These are phyloP conservation scores for Haemorhous mexicanus DNA, from an alignment of 2,113 vertebrate genomes.

Conservation along the genomic window DNA sequence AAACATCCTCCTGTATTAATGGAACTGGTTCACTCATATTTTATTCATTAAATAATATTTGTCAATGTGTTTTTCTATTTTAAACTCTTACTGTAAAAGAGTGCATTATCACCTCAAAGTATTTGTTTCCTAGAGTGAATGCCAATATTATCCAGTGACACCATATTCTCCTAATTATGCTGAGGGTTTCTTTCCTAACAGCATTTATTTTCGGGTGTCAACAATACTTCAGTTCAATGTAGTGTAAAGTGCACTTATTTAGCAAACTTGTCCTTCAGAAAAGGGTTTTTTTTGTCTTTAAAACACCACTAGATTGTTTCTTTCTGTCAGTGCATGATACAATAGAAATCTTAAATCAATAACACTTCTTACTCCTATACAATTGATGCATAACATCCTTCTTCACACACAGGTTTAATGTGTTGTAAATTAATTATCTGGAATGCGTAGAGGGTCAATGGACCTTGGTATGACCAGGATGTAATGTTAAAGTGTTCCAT, in stretches of 20 bases:
- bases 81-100: conserved; percentile 74
- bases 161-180: conserved; percentile 49
- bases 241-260: conserved; percentile 40
- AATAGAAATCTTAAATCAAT: conserved; percentile 72
- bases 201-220: conserved; percentile 4
- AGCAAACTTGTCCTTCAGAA: conserved; percentile 63
- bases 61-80: conserved; percentile 66
- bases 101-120: conserved; percentile 67
- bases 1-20: conserved; percentile 30
- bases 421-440: conserved; percentile 86
- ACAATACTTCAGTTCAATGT: conserved; percentile 36
- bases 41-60: conserved; percentile 76
- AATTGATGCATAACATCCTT: conserved; percentile 73
- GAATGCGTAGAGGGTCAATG: conserved; percentile 81
- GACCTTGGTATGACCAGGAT: conserved; percentile 78
- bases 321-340: conserved; percentile 47
- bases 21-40: conserved; percentile 66
- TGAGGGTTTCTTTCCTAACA: neutral
- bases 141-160: conserved; percentile 58
- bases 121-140: conserved; percentile 60
- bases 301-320: neutral
- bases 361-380: conserved; percentile 70
- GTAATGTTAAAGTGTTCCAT: conserved; percentile 66
- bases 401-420: conserved; percentile 83
- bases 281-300: neutral